Percentiles rank a stretch among this genome's conserved stretches.
These are phyloP conservation scores for Apis mellifera DNA, from an alignment of 1,140 invertebrate genomes.

Conservation along the genomic window DNA sequence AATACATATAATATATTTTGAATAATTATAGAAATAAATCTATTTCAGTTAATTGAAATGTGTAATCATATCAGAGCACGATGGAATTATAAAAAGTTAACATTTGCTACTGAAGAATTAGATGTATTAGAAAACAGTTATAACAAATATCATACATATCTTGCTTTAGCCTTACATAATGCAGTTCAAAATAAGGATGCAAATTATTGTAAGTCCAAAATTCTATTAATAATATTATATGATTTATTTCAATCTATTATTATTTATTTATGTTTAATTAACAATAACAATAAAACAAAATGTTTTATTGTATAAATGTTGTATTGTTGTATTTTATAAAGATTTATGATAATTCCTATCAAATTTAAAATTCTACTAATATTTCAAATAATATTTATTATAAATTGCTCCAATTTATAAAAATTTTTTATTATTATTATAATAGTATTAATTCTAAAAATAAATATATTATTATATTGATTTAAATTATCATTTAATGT, in stretches of 20 bases:
- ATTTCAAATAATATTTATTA: too few species aligned
- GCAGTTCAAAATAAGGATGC: slow-evolving; percentile 76
- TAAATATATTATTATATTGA: not conserved
- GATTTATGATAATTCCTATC: too few species aligned
- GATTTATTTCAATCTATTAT: slow-evolving; percentile 53
- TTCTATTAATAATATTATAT: slow-evolving; percentile 38
- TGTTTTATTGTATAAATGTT: not conserved
- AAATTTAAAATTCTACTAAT: too few species aligned
- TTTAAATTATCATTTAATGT: slow-evolving; percentile 43
- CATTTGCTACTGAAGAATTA: slow-evolving; percentile 65
- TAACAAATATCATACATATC: slow-evolving; percentile 76
- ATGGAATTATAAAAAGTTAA: slow-evolving; percentile 73
- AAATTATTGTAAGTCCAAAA: slow-evolving; percentile 76
- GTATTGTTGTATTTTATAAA: not conserved
- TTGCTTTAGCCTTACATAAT: slow-evolving; percentile 77
- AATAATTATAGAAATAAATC: slow-evolving; percentile 6
- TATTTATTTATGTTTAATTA: not conserved
- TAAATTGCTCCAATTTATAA: not conserved
- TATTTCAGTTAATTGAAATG: slow-evolving; percentile 75
- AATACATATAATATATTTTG: slow-evolving; percentile 7
- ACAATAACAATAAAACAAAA: not conserved
- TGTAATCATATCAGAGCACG: slow-evolving; percentile 72
- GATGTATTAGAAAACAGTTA: slow-evolving; percentile 76
- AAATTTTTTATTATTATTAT: not conserved
- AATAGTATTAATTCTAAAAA: not conserved